phyloP scores from a whole-genome alignment of 2,888 invertebrate genomes.

The Nasonia oneida region DNA sequence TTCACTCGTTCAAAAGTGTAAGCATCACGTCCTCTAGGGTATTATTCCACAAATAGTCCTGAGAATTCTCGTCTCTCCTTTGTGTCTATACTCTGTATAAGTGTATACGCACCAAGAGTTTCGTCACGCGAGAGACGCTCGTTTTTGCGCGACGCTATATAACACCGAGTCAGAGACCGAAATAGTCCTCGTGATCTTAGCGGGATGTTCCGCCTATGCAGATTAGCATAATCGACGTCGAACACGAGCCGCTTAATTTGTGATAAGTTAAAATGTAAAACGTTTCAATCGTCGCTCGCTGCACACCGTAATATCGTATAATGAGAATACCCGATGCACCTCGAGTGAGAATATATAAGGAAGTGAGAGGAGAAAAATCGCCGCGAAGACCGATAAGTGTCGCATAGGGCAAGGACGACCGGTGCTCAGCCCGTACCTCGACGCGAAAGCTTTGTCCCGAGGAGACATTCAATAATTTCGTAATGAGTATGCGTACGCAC shows the following conservation, averaged over 20 bases:
- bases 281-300: neutral
- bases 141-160: neutral
- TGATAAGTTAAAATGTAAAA: neutral
- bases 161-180: neutral
- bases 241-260: too few relatives aligned
- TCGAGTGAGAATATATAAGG: neutral
- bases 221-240: too few relatives aligned
- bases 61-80: neutral
- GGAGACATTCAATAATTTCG: neutral
- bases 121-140: neutral
- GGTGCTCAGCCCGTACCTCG: neutral
- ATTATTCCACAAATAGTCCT: neutral
- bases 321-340: neutral
- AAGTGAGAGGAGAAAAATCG: neutral
- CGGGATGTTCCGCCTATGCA: neutral
- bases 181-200: neutral
- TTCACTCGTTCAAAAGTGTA: too few relatives aligned
- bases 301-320: neutral
- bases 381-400: neutral
- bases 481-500: neutral
- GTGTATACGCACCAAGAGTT: neutral
- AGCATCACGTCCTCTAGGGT: too few relatives aligned
- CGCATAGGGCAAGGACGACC: neutral
- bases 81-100: neutral
- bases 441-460: neutral